Base-by-base conservation (phyloP, 1,140 invertebrate species). In the Octopus sinensis region DNA sequence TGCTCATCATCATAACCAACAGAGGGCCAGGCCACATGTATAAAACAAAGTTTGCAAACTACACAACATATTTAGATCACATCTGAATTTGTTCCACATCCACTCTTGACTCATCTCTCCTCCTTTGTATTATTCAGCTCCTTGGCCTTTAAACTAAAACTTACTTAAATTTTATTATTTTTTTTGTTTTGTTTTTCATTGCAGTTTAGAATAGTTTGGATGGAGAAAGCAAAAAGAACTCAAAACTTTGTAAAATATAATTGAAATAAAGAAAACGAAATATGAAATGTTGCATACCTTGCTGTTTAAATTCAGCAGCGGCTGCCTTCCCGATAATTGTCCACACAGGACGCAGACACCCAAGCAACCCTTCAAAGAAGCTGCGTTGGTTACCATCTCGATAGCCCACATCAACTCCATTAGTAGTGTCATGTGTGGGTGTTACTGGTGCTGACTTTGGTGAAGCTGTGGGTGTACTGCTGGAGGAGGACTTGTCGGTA, bases 331-430 rank as follows among this genome's bases (percentile, higher is more conserved):
- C 95, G 52, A 97, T 94, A 83, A 96, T 95, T 30, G 93, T 95
- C 91, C 95, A 93, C 6, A 97, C 94, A 0, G 96, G 96, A 84
- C 95, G 92, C 85, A 97, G 93, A 88, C 96, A 97, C 4, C 95
- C 96, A 79, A 96, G 92, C 75, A 97, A 92, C 0, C 95, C 95
- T 84, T 95, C 95, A 84, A 96, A 94, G 95, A 96, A 56, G 93
- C 93, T 77, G 87, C 76, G 82, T 88, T 86, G 10, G 83, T 76
- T 75, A 43, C 87, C 78, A 68, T 87, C 82, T 54, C 83, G 62
- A 82, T 88, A 88, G n/a, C 84, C 84, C 10, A 90, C 84, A 51
- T 88, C 85, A 17, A 88, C 85, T 76, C 84, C 86, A 77, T 84
- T 83, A 9, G 84, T 81, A 30, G 82, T 83, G 62, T 86, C 83